Percentiles rank a stretch among this genome's conserved stretches.
Evolutionary conservation across 2,888 invertebrate species (phyloP).

Genomic region (Watsonalla binaria): DNA sequence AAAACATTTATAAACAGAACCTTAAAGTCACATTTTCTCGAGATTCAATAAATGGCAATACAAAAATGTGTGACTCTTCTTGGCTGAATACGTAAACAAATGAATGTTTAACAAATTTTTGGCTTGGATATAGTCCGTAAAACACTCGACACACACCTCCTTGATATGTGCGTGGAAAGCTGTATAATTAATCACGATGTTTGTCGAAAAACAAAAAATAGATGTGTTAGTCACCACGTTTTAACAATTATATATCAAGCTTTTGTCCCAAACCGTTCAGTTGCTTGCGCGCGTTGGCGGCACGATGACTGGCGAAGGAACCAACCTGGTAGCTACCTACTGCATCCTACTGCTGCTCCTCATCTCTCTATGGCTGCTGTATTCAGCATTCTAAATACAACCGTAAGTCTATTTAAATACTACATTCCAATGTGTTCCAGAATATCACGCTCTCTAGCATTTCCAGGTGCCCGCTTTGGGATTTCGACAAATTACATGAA

Average conservation of each 20-base stretch:
- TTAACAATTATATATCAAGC: slow-evolving; percentile 46
- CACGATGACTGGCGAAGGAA: slow-evolving; percentile 74
- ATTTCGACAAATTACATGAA: no score
- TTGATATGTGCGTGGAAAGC: slow-evolving; percentile 35
- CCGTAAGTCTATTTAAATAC: slow-evolving; percentile 32
- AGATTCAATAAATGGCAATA: background rate
- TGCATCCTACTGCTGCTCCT: slow-evolving; percentile 81
- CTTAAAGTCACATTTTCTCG: no score
- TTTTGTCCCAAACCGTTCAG: slow-evolving; percentile 45
- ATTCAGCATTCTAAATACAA: slow-evolving; percentile 75
- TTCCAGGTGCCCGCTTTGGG: no score
- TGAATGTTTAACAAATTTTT: background rate
- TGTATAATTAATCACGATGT: slow-evolving; percentile 47
- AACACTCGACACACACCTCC: slow-evolving; percentile 12
- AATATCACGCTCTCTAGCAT: background rate
- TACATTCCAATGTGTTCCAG: background rate
- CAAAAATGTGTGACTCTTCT: background rate
- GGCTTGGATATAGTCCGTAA: slow-evolving; percentile 1
- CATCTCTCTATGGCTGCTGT: slow-evolving; percentile 81
- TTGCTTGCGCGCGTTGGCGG: slow-evolving; percentile 44
- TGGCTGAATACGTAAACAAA: background rate
- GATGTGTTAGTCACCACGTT: slow-evolving; percentile 42
- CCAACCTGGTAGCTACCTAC: slow-evolving; percentile 83
- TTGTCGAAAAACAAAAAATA: slow-evolving; percentile 51
- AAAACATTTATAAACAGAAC: background rate